Evolutionary conservation across 2,113 vertebrate species (phyloP), one percentile per base, ranked within the genome.

Genomic region (Cromileptes altivelis): DNA sequence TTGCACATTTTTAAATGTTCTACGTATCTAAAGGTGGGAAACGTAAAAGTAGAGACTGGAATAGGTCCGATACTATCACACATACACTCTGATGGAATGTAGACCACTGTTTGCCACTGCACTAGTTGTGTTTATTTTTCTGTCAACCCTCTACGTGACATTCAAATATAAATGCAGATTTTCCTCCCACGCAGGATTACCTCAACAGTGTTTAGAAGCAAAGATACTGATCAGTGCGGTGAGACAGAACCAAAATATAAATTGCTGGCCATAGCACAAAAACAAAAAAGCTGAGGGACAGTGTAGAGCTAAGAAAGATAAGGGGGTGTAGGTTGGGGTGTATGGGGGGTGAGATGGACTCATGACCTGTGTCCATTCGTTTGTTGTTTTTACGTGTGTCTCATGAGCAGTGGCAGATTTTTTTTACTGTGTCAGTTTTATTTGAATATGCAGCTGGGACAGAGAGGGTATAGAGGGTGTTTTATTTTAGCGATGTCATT

Each of bases 151-250:
- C 2, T 45, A 52, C 75, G 68, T 81, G 47, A 27, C 30, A 75
- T 50, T 78, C 57, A 88, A 75, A 85, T 71, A 33, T 23, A 50
- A 8, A 75, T 56, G 55, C 57, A 75, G 11, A 50, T 55, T 65
- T 3, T 57, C 23, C 21, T 25, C 1, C 17, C 50, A 11, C 18
- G 37, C 42, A 57, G 19, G 8, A 50, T 67, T 14, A 60, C 3
- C 27, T 37, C 42, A 57, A 56, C 17, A 30, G 5, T 47, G 33
- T 40, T 61, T 37, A 33, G 18, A 70, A 8, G 49, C 30, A 70
- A 55, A 3, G 6, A 37, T 10, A 18, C 67, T 14, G 12, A 52
- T 30, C 3, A 12, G 42, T 21, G 45, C 15, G 1, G 15, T 37
- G 6, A 12, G 33, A 56, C 25, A 19, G 23, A 49, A 19, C 9